Base-by-base conservation (phyloP, 2,797 vertebrate genomes). In the Lutjanus argentimaculatus region DNA sequence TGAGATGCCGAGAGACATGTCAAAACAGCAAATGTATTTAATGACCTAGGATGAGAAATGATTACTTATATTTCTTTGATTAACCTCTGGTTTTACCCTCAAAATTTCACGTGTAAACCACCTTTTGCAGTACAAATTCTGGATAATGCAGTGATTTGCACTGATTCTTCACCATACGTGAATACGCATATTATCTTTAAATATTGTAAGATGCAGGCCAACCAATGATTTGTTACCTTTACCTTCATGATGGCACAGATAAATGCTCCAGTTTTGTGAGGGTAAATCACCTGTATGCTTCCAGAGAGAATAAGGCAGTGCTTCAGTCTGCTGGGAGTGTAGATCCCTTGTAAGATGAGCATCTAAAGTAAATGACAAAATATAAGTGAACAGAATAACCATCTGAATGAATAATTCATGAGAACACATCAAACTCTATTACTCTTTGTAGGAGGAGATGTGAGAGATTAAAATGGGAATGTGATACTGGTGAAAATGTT, bases 351-450 rank as follows among this genome's bases (percentile, higher is more conserved):
- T 73, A 65, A 81, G 75, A 81, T 70, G 85, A 86, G 82, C 73
- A 83, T 91, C 77, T 67, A 83, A 83, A 85, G 85, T 73, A 89
- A 82, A 86, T 89, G 79, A 77, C 70, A 87, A 85, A 85, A 75
- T 84, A 68, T 72, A 86, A 88, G 82, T 84, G 84, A 86, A 75
- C 48, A 75, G 82, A 83, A 85, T 79, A 89, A 82, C 75, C 63
- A 73, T 22, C 58, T 19, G 82, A 30, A 76, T 91, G 82, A 90
- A 90, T 90, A 80, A 90, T 91, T 84, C 82, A 89, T 72, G 73
- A 71, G 53, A 80, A 76, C 22, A 51, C 85, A 85, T 80, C 82
- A 90, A 84, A 84, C 73, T 73, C 78, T 40, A 81, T 91, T 89
- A 81, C 77, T 86, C 80, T 70, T 83, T 81, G 81, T 83, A 52